Conservation (phyloP, 2,797 vertebrate genomes). For the Myotis findleyi region DNA sequence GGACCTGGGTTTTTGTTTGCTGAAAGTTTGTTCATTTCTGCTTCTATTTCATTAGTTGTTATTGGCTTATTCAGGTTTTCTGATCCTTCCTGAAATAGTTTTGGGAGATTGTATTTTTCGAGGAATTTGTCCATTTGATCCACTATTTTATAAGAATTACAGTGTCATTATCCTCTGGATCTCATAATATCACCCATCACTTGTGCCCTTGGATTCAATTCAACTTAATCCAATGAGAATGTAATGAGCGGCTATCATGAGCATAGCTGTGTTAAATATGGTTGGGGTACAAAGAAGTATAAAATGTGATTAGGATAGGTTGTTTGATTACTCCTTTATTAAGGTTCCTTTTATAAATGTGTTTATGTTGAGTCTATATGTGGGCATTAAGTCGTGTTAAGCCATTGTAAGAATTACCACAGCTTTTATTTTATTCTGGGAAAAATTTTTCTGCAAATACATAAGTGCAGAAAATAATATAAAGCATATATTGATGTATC, state of each 20-base stretch:
- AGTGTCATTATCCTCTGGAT: background rate
- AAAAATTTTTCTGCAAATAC: background rate
- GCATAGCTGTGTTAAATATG: background rate
- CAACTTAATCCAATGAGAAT: slow-evolving; percentile 16
- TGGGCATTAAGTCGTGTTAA: slow-evolving; percentile 39
- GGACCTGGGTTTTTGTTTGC: too few relatives aligned
- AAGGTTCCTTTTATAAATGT: slow-evolving; percentile 15
- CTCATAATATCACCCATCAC: background rate
- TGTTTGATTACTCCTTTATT: slow-evolving; percentile 26
- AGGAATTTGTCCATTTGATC: background rate
- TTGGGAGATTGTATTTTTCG: too few relatives aligned
- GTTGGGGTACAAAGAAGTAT: background rate
- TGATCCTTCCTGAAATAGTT: too few relatives aligned
- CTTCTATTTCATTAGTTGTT: too few relatives aligned
- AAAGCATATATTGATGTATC: background rate
- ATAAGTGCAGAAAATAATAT: slow-evolving; percentile 45
- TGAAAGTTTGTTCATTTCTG: too few relatives aligned
- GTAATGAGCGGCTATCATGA: background rate
- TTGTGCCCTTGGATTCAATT: background rate
- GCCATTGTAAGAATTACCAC: slow-evolving; percentile 35
- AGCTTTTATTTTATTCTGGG: background rate
- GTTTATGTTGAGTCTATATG: slow-evolving; percentile 43
- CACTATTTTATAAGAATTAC: slow-evolving; percentile 30
- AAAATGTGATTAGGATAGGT: background rate
- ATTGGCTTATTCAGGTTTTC: too few relatives aligned